Evolutionary conservation across 35 echinoderm and acorn worm genomes (phyloP).

Genomic region (Apostichopus japonicus): DNA sequence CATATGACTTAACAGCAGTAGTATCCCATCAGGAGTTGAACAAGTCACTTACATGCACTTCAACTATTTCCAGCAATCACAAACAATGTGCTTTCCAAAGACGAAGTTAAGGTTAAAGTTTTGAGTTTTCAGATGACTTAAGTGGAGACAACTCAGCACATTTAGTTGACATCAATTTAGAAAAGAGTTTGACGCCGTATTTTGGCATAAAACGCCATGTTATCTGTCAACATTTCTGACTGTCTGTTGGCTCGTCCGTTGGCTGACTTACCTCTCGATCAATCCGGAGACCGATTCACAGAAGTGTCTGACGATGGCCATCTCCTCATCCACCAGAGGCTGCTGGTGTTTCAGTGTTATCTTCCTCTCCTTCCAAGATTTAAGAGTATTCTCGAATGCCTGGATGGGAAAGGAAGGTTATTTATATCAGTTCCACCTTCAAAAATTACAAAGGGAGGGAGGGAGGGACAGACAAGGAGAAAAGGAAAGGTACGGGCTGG

Average conservation of each 20-base stretch:
- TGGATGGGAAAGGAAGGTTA: conserved; percentile 14
- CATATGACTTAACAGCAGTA: no score
- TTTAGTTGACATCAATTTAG: neutral
- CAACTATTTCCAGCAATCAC: no score
- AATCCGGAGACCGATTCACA: conserved; percentile 75
- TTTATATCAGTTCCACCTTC: neutral
- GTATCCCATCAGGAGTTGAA: no score
- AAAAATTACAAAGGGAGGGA: no score
- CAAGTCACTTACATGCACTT: no score
- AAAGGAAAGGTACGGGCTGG: neutral
- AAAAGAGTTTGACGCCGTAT: no score
- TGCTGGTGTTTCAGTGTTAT: conserved; percentile 77
- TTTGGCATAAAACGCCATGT: no score
- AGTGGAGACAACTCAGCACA: neutral
- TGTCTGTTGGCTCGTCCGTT: neutral
- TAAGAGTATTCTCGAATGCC: conserved; percentile 95
- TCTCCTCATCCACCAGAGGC: conserved; percentile 82
- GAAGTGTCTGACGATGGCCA: conserved; percentile 86
- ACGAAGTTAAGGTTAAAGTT: neutral
- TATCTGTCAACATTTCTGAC: no score
- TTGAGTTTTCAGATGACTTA: neutral
- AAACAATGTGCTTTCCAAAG: no score
- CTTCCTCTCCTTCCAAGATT: conserved; percentile 84
- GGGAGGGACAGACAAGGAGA: neutral
- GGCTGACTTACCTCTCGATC: conserved; percentile 61